Conservation (phyloP, 2,113 vertebrate species). For the Antechinus flavipes region DNA sequence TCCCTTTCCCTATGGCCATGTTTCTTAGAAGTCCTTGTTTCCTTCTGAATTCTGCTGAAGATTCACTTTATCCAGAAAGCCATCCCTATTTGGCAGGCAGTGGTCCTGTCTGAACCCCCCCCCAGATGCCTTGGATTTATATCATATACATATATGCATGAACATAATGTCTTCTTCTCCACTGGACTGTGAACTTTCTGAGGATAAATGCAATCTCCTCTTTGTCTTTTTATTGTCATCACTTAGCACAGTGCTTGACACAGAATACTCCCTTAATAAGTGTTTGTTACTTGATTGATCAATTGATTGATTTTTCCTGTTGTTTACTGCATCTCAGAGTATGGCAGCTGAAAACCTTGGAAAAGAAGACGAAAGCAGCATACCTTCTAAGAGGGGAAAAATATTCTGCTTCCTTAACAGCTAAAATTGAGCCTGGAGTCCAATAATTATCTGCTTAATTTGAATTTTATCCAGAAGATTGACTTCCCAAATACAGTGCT, state of each 20-base stretch:
- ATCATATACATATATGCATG: not conserved
- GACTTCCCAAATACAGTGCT: not conserved
- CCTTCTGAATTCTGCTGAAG: not conserved
- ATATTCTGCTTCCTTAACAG: slow-evolving; percentile 3
- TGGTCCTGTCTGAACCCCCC: not conserved
- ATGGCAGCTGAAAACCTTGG: not conserved
- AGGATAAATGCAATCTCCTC: fast-evolving
- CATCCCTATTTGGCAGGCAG: not conserved
- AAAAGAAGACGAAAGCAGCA: not conserved
- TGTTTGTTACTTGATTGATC: not conserved
- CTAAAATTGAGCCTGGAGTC: not conserved
- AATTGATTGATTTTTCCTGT: not conserved
- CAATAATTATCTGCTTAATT: slow-evolving; percentile 48
- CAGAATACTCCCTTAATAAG: not conserved
- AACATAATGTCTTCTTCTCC: not conserved
- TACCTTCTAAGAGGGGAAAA: slow-evolving; percentile 3
- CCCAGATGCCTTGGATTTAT: not conserved
- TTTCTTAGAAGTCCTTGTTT: not conserved
- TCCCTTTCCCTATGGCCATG: not conserved
- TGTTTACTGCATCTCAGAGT: slow-evolving; percentile 4
- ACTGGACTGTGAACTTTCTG: not conserved
- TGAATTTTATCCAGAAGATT: slow-evolving; percentile 48
- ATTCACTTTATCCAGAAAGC: not conserved
- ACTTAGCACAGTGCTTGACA: not conserved
- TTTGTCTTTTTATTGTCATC: not conserved